Conservation (phyloP, 2,113 vertebrate genomes). For the Microcebus murinus region DNA sequence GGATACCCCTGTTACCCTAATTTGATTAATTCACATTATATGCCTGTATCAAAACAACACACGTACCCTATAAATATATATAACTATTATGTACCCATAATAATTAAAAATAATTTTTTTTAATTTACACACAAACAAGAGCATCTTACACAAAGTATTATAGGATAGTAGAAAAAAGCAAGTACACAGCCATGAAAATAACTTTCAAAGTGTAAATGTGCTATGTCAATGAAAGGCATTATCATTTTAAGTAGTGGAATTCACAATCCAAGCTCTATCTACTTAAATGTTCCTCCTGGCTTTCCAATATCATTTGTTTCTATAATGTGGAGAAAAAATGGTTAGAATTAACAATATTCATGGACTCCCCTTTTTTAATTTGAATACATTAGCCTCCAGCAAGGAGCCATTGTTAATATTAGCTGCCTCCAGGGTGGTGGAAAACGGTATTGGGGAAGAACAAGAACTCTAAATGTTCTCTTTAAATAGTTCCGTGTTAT, state of each 20-base stretch:
- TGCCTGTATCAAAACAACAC: too few species aligned
- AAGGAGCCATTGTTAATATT: background rate
- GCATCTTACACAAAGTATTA: background rate
- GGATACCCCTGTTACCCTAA: too few species aligned
- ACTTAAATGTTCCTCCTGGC: background rate
- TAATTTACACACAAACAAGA: background rate
- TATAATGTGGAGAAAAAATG: background rate
- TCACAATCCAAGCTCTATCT: background rate
- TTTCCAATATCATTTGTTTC: background rate
- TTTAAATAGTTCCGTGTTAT: background rate
- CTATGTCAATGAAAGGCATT: background rate
- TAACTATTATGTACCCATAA: too few species aligned
- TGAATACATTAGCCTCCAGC: background rate
- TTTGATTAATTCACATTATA: too few species aligned
- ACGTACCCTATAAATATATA: too few species aligned
- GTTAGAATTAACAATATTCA: background rate
- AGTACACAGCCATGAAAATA: background rate
- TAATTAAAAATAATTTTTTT: too few species aligned
- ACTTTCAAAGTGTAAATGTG: background rate
- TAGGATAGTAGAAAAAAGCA: background rate
- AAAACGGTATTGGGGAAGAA: background rate
- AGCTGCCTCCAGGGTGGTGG: background rate
- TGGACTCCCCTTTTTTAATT: background rate
- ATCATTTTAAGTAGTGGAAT: background rate
- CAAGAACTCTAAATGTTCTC: background rate